Evolutionary conservation across 2,797 vertebrate species (phyloP).

Genomic region (Scyliorhinus canicula): DNA sequence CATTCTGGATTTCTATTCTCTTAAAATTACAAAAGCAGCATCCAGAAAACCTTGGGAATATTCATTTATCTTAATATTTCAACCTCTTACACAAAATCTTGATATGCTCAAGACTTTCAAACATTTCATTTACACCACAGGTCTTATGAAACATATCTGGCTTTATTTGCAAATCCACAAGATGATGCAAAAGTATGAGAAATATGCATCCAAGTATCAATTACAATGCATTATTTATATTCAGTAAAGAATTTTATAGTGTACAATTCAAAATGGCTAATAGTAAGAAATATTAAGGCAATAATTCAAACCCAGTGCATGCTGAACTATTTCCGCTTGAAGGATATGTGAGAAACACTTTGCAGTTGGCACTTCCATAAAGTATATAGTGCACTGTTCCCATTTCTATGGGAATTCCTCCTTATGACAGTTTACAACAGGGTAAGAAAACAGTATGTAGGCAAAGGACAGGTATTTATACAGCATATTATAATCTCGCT

Average conservation of each 20-base stretch:
- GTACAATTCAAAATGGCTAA: not conserved
- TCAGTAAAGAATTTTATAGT: not conserved
- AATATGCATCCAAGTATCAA: not conserved
- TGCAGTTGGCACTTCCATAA: not conserved
- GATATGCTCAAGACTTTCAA: not conserved
- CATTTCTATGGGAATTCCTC: not conserved
- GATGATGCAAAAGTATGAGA: not conserved
- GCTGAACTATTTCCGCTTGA: not conserved
- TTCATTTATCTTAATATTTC: not conserved
- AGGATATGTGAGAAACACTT: not conserved
- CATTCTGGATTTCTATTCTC: not conserved
- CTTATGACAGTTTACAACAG: not conserved
- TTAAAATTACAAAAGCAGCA: not conserved
- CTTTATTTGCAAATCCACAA: not conserved
- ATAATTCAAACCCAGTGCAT: conserved; percentile 7
- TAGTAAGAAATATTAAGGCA: not conserved
- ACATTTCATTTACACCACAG: not conserved
- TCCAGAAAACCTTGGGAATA: not conserved
- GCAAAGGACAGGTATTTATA: not conserved
- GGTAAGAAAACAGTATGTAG: not conserved
- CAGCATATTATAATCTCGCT: not conserved
- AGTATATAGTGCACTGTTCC: not conserved
- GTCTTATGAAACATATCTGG: not conserved
- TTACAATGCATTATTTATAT: not conserved
- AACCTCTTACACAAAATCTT: not conserved